Evolutionary conservation across 2,888 invertebrate genomes (phyloP).

Genomic region (Apodemia hepburni): DNA sequence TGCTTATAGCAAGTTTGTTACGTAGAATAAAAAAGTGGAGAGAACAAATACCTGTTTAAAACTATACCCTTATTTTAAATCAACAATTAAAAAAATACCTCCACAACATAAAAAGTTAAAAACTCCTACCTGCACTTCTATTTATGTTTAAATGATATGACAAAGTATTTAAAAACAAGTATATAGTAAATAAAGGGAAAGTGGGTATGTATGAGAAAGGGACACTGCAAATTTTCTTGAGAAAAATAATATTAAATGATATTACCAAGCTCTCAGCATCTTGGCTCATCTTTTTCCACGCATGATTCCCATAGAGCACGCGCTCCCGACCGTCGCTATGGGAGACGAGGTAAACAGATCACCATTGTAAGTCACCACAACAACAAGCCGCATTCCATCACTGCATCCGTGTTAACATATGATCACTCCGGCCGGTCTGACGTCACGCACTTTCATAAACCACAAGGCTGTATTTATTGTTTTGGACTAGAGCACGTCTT

Average conservation of each 20-base stretch:
- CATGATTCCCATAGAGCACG: slow-evolving; percentile 77
- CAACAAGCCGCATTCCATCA: slow-evolving; percentile 76
- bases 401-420: slow-evolving; percentile 79
- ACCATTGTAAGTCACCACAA: slow-evolving; percentile 72
- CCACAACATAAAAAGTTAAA: too few species aligned
- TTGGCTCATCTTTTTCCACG: slow-evolving; percentile 85
- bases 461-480: slow-evolving; percentile 52
- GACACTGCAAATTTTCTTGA: slow-evolving; percentile 14
- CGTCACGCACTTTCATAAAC: slow-evolving; percentile 75
- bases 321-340: slow-evolving; percentile 60
- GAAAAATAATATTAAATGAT: slow-evolving; percentile 57
- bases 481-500: slow-evolving; percentile 3
- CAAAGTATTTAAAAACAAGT: too few species aligned
- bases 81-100: neutral
- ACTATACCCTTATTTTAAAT: neutral
- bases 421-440: slow-evolving; percentile 73
- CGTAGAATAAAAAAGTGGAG: neutral
- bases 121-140: neutral
- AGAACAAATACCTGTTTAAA: neutral
- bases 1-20: neutral
- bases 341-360: slow-evolving; percentile 56
- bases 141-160: too few species aligned
- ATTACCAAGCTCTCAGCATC: slow-evolving; percentile 87
- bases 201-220: neutral
- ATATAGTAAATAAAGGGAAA: neutral